These are phyloP conservation scores for Nothura maculosa DNA, from an alignment of 2,797 vertebrate species.

Conservation along the genomic window DNA sequence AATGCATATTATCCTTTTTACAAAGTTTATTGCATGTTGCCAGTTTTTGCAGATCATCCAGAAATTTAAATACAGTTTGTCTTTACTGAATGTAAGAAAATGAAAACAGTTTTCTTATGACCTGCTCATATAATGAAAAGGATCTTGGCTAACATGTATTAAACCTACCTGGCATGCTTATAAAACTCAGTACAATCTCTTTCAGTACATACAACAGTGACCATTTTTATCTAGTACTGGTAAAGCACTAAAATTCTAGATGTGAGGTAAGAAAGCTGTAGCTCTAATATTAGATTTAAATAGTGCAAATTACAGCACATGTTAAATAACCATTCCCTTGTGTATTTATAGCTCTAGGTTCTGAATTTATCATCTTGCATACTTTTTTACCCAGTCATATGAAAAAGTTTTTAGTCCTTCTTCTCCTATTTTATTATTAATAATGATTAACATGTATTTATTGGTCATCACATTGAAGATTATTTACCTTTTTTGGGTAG, in stretches of 20 bases:
- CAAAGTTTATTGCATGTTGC: background rate
- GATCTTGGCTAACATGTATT: background rate
- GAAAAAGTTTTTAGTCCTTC: slow-evolving; percentile 3
- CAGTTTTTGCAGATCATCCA: background rate
- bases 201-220: slow-evolving; percentile 61
- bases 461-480: background rate
- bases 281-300: slow-evolving; percentile 77
- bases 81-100: slow-evolving; percentile 36
- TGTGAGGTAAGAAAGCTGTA: slow-evolving; percentile 68
- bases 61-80: slow-evolving; percentile 47
- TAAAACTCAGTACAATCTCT: slow-evolving; percentile 7
- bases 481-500: background rate
- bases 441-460: background rate
- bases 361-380: slow-evolving; percentile 44
- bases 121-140: slow-evolving; percentile 14
- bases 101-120: slow-evolving; percentile 12
- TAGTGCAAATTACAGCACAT: slow-evolving; percentile 69
- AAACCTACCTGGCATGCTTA: background rate
- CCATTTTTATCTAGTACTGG: slow-evolving; percentile 51
- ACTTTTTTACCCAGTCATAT: slow-evolving; percentile 34
- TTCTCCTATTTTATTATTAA: background rate
- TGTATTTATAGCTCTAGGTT: slow-evolving; percentile 69
- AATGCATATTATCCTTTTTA: background rate
- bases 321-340: slow-evolving; percentile 67
- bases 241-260: slow-evolving; percentile 33